Conservation (phyloP, 1,140 invertebrate species). For the Hydropsyche tenuis region DNA sequence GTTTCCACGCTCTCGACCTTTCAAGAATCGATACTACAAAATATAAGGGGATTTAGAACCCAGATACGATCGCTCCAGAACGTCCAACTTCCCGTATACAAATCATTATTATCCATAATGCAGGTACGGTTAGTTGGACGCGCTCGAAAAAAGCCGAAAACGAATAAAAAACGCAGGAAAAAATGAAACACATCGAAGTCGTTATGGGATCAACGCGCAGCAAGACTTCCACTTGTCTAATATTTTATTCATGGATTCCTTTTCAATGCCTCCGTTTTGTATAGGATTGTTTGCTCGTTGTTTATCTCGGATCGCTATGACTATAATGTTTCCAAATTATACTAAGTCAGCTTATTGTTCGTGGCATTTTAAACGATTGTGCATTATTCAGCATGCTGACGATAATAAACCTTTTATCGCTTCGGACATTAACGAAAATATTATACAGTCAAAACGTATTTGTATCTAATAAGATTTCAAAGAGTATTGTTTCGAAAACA, state of each 20-base stretch:
- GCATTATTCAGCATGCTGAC: too few species aligned
- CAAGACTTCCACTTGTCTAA: conserved; percentile 19
- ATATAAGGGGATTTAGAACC: background rate
- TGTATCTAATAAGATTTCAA: too few species aligned
- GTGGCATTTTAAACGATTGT: too few species aligned
- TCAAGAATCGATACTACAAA: too few species aligned
- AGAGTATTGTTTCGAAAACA: too few species aligned
- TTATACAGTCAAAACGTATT: too few species aligned
- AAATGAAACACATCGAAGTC: background rate
- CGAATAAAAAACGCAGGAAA: background rate
- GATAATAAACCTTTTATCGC: too few species aligned
- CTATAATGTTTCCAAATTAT: conserved; percentile 40
- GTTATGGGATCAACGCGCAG: background rate
- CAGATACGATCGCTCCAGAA: background rate
- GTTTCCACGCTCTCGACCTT: too few species aligned
- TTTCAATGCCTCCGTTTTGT: conserved; percentile 24
- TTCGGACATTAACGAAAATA: too few species aligned
- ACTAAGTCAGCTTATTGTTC: conserved; percentile 14
- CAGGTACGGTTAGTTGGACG: conserved; percentile 1
- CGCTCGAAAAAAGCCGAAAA: background rate
- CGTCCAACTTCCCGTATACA: background rate
- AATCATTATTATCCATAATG: conserved; percentile 11
- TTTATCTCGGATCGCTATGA: conserved; percentile 38
- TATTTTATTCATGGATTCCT: conserved; percentile 43
- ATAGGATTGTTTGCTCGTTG: conserved; percentile 30